Evolutionary conservation across 1,140 invertebrate species (phyloP).

Genomic region (Watersipora subatra): DNA sequence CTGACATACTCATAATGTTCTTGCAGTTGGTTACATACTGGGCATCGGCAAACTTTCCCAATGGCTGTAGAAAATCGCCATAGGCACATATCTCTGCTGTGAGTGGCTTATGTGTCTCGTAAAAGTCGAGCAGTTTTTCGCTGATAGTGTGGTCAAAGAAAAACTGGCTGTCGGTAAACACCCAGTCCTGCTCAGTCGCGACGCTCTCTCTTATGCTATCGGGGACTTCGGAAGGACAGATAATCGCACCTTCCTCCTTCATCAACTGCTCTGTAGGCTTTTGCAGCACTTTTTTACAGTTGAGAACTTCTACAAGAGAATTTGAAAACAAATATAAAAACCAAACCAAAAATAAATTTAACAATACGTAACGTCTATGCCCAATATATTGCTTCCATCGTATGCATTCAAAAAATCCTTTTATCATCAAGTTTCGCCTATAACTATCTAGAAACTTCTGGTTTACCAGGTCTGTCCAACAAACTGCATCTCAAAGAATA

Average conservation of each 20-base stretch:
- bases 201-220: not conserved
- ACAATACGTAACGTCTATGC: too few relatives aligned
- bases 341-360: too few relatives aligned
- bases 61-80: conserved; percentile 42
- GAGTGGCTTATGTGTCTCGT: conserved; percentile 22
- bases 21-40: conserved; percentile 25
- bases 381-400: too few relatives aligned
- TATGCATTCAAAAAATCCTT: too few relatives aligned
- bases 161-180: conserved; percentile 43
- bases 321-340: too few relatives aligned
- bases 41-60: conserved; percentile 29
- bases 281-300: conserved; percentile 40
- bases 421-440: too few relatives aligned
- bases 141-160: conserved; percentile 38
- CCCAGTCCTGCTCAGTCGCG: too few relatives aligned
- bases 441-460: too few relatives aligned
- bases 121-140: conserved; percentile 31
- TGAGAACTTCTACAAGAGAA: conserved; percentile 15
- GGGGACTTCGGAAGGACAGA: conserved; percentile 12
- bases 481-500: too few relatives aligned
- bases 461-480: too few relatives aligned
- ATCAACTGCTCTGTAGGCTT: conserved; percentile 38
- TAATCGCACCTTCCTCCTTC: conserved; percentile 28
- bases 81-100: conserved; percentile 43
- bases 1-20: conserved; percentile 23